Evolutionary conservation across 2,888 invertebrate species (phyloP), one percentile per base, ranked within the genome.

Genomic region (Nipponacmea schrenckii): DNA sequence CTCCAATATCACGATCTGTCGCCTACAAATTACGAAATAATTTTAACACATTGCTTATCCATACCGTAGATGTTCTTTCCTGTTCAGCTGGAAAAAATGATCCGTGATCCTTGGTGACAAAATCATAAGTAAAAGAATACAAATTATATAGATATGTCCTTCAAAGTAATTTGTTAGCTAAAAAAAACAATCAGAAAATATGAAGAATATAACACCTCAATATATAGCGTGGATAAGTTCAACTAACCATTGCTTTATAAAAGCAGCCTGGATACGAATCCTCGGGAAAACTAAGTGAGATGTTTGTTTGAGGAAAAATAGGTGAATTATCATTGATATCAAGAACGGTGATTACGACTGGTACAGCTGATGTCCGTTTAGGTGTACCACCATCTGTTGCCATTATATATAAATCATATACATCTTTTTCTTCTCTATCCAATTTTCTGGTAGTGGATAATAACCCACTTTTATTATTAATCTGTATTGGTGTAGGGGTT

Each of bases 1-100:
- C 20, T 20, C 50, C 50, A 14, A 46, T 68, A 67, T 72, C 72
- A 24, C 10, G 3, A 24, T 72, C 72, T n/a, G 7, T 20, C 7
- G 72, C 65, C 12, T 26, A 8, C 20, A 67, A 64, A 62, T 70
- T n/a, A 20, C 27, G 0, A 56, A 20, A 44, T 17, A 39, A 39
- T 4, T 17, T 31, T 31, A 3, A 31, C 5, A 2, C 31, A 5
- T 31, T 31, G 31, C 31, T 31, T 31, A 31, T 31, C 31, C 2
- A 31, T 31, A 31, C 2, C 2, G 5, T 31, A 31, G 31, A 2
- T 31, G 2, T 31, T 31, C 2, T 31, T 31, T 31, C 2, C 3
- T 31, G 31, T 31, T 31, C 31, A 31, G 31, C 31, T 31, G 5
- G 5, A 31, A 5, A 31, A 31, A 5, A 3, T 3, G 3, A 31